These are phyloP conservation scores for Dastarcus helophoroides DNA, from an alignment of 2,888 invertebrate species.

Conservation along the genomic window DNA sequence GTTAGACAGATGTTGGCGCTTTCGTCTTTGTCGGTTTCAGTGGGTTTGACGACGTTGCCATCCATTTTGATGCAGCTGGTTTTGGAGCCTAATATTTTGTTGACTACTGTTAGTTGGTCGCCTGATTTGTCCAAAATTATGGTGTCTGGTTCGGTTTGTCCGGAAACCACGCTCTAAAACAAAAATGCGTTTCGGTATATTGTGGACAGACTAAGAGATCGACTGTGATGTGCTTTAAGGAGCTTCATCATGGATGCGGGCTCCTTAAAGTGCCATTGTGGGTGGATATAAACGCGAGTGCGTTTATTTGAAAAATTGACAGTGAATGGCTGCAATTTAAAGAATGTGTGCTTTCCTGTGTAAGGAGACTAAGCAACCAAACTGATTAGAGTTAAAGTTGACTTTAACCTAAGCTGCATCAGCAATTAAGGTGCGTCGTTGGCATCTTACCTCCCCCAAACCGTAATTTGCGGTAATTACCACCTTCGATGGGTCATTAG, in stretches of 20 bases:
- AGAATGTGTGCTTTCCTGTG: too few species aligned
- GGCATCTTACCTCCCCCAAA: conserved; percentile 68
- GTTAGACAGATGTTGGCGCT: conserved; percentile 42
- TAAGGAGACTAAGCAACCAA: too few species aligned
- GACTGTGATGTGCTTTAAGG: too few species aligned
- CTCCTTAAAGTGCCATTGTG: too few species aligned
- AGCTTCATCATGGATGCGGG: too few species aligned
- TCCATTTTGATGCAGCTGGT: conserved; percentile 39
- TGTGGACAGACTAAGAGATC: conserved; percentile 2
- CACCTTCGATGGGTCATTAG: conserved; percentile 54
- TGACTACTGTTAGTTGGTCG: conserved; percentile 38
- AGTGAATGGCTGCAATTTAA: too few species aligned
- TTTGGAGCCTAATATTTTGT: conserved; percentile 45
- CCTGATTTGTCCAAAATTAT: conserved; percentile 45
- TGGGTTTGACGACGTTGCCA: conserved; percentile 25
- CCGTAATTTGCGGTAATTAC: conserved; percentile 72
- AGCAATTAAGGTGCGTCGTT: too few species aligned
- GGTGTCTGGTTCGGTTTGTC: conserved; percentile 64
- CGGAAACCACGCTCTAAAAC: conserved; percentile 67
- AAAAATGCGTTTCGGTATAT: too few species aligned
- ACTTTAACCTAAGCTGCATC: too few species aligned
- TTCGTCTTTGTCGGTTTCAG: conserved; percentile 27
- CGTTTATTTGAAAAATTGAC: too few species aligned
- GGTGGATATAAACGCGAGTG: too few species aligned
- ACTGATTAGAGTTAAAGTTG: too few species aligned